A percentile compares a stretch with the other conserved stretches of the same genome.
Conservation (phyloP, 2,888 invertebrate genomes). For the Nymphalis c-album region DNA sequence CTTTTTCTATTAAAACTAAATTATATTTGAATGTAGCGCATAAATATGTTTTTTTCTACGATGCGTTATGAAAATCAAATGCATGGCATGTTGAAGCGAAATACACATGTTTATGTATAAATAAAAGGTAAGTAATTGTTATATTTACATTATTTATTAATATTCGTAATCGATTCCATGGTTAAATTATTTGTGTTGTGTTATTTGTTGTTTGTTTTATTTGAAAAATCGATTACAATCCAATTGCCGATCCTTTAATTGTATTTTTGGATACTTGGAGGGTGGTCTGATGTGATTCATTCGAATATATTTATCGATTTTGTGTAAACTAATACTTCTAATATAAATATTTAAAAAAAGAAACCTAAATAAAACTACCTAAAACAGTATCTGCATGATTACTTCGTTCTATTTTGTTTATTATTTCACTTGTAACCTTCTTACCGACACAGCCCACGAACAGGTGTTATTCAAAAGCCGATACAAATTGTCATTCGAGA, state of each 20-base stretch:
- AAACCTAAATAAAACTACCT: slow-evolving; percentile 53
- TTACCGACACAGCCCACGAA: slow-evolving; percentile 77
- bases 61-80: slow-evolving; percentile 21
- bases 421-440: slow-evolving; percentile 76
- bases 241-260: slow-evolving; percentile 21
- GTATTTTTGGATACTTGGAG: slow-evolving; percentile 74
- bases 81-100: slow-evolving; percentile 62
- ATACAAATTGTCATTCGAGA: slow-evolving; percentile 29
- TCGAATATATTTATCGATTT: slow-evolving; percentile 18
- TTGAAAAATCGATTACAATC: slow-evolving; percentile 29
- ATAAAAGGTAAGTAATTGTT: slow-evolving; percentile 67
- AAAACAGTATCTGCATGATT: slow-evolving; percentile 70
- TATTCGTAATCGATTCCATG: slow-evolving; percentile 76
- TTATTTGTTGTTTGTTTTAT: slow-evolving; percentile 47
- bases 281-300: slow-evolving; percentile 57
- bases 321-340: slow-evolving; percentile 39
- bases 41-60: background rate
- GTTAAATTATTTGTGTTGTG: slow-evolving; percentile 53
- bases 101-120: slow-evolving; percentile 40
- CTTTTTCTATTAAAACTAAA: no score
- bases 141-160: slow-evolving; percentile 39
- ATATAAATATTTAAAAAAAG: slow-evolving; percentile 26
- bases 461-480: slow-evolving; percentile 47
- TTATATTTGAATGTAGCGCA: no score
- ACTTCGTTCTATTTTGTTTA: slow-evolving; percentile 69